These are phyloP conservation scores for Nycticebus coucang DNA, from an alignment of 2,113 vertebrate species.

Conservation along the genomic window DNA sequence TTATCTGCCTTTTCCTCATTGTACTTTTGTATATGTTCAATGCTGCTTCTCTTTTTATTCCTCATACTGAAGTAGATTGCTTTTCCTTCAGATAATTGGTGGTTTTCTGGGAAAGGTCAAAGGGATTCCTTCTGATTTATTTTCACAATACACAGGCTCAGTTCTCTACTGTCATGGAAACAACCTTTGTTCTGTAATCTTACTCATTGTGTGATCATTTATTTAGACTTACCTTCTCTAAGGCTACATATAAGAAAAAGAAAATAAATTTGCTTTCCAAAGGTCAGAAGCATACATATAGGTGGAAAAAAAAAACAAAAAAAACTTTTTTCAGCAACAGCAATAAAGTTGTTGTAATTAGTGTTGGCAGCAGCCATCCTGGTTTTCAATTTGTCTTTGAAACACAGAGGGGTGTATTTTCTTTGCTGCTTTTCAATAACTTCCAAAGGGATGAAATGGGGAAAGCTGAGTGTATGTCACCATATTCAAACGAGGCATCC, in stretches of 20 bases:
- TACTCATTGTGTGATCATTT: background rate
- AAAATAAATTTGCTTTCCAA: background rate
- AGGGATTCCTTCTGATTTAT: background rate
- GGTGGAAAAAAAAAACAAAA: background rate
- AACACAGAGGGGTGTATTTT: background rate
- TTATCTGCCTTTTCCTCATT: background rate
- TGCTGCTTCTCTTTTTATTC: background rate
- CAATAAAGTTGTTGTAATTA: background rate
- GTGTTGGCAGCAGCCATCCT: background rate
- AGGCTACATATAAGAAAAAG: background rate
- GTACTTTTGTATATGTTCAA: background rate
- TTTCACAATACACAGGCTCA: background rate
- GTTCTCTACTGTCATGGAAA: background rate
- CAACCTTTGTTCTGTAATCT: background rate
- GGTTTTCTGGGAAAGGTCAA: background rate
- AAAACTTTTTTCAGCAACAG: background rate
- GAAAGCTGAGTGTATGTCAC: background rate
- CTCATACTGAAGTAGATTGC: background rate
- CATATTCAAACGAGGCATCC: background rate
- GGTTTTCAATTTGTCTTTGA: background rate
- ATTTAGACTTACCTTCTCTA: background rate
- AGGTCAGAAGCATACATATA: background rate
- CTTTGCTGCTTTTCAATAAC: background rate
- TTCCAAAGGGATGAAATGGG: background rate
- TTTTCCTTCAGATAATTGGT: background rate